These are phyloP conservation scores for Rhodinocichla rosea DNA, from an alignment of 2,113 vertebrate genomes.

Conservation along the genomic window DNA sequence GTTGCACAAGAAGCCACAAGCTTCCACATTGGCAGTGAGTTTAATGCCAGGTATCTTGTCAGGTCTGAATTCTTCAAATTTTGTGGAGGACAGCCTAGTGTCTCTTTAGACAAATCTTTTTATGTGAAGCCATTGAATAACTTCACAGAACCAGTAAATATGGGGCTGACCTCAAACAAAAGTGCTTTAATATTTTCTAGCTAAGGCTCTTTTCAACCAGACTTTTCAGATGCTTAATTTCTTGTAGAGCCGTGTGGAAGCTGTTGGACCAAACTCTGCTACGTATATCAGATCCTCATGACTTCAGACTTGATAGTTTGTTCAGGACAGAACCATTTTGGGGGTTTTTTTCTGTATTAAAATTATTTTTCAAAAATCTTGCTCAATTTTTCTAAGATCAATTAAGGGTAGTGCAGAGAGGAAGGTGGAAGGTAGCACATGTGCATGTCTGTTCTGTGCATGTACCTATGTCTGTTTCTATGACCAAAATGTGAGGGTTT, in stretches of 20 bases:
- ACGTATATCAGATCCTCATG: accelerated
- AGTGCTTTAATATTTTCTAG: neutral
- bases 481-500: neutral
- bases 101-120: neutral
- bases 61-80: neutral
- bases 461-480: neutral
- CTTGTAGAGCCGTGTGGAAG: neutral
- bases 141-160: neutral
- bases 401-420: neutral
- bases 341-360: neutral
- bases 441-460: neutral
- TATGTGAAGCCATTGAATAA: neutral
- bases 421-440: neutral
- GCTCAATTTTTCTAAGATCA: neutral
- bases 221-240: neutral
- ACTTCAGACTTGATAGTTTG: neutral
- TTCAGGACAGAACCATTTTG: neutral
- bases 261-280: neutral
- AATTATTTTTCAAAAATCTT: neutral
- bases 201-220: neutral
- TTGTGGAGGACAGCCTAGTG: neutral
- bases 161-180: neutral
- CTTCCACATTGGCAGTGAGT: neutral
- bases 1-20: neutral
- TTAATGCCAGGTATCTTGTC: neutral